Conservation (phyloP, 2,797 vertebrate genomes). For the Furcifer pardalis region DNA sequence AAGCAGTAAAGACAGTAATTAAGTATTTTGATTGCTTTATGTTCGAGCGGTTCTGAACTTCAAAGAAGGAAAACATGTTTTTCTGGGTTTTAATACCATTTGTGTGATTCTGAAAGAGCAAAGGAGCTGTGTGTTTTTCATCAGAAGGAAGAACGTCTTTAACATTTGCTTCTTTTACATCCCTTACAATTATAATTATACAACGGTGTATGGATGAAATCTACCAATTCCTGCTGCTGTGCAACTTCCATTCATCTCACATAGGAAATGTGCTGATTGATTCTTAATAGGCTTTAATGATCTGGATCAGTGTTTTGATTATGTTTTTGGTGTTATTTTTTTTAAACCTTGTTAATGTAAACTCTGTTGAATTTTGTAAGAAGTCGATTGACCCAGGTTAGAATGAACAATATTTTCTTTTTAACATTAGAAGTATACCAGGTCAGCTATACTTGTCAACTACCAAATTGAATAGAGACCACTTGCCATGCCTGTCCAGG, state of each 20-base stretch:
- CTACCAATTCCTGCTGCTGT: conserved; percentile 25
- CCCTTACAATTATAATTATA: neutral
- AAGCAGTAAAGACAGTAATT: neutral
- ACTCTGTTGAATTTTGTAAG: neutral
- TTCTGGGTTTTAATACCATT: neutral
- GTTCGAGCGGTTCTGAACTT: neutral
- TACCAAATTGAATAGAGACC: neutral
- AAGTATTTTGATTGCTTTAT: neutral
- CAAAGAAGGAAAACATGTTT: neutral
- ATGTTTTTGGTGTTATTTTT: neutral
- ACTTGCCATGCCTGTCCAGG: neutral
- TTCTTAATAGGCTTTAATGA: neutral
- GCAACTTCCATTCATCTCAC: conserved; percentile 14
- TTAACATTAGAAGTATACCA: neutral
- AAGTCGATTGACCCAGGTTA: neutral
- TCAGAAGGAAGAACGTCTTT: neutral
- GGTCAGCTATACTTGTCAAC: neutral
- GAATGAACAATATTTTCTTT: neutral
- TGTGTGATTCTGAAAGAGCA: conserved; percentile 6
- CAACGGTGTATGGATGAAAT: conserved; percentile 3
- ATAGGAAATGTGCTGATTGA: neutral
- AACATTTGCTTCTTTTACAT: neutral
- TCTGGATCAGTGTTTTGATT: neutral
- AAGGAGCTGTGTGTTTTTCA: neutral
- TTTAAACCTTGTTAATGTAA: neutral